Conservation (phyloP, 1,140 invertebrate genomes). For the Hycleus cichorii region DNA sequence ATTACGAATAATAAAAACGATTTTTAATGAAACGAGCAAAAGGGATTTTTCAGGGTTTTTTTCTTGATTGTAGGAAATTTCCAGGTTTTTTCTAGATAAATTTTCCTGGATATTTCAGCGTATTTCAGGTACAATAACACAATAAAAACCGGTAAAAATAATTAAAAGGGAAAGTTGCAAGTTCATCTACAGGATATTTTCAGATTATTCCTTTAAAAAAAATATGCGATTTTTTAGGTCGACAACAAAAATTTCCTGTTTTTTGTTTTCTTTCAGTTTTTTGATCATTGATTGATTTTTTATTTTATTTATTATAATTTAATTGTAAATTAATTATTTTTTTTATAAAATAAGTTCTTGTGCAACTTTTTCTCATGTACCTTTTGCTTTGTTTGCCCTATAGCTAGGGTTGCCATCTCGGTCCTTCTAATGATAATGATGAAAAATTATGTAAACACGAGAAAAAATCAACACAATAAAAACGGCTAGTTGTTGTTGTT, state of each 20-base stretch:
- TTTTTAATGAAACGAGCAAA: background rate
- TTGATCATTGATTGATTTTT: too few species aligned
- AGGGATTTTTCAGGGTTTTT: background rate
- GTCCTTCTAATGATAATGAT: conserved; percentile 28
- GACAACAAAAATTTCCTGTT: too few species aligned
- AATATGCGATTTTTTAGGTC: too few species aligned
- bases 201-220: conserved; percentile 7
- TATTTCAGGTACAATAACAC: too few species aligned
- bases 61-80: background rate
- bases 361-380: conserved; percentile 25
- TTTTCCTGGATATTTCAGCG: too few species aligned
- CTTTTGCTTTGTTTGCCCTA: conserved; percentile 41
- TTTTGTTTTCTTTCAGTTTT: too few species aligned
- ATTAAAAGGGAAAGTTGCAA: background rate
- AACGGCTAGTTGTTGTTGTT: too few species aligned
- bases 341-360: background rate
- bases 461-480: too few species aligned
- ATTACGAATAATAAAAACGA: background rate
- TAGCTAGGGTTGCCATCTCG: conserved; percentile 40
- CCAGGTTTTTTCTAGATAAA: too few species aligned
- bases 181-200: conserved; percentile 2
- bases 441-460: background rate
- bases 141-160: background rate
- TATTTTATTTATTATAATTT: conserved; percentile 1
- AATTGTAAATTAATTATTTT: conserved; percentile 1